phyloP scores from a whole-genome alignment of 2,888 invertebrate genomes.

The Eledone cirrhosa region DNA sequence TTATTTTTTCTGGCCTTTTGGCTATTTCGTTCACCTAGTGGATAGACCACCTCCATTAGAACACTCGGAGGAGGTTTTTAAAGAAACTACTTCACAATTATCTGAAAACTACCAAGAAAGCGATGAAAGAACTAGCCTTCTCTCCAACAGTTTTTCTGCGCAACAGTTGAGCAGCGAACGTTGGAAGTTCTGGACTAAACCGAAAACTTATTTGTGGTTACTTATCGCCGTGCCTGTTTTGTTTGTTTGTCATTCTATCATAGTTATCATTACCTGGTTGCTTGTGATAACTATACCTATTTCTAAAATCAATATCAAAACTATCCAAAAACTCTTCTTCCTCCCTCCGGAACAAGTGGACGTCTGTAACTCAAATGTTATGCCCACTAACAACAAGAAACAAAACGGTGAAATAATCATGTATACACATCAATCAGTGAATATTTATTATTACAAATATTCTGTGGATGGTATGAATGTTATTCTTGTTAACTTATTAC shows the following conservation, averaged over 20 bases:
- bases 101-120: background rate
- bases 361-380: conserved; percentile 45
- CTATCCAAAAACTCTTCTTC: conserved; percentile 54
- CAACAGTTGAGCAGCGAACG: conserved; percentile 18
- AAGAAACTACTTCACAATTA: background rate
- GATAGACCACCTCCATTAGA: conserved; percentile 13
- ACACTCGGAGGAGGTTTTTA: background rate
- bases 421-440: conserved; percentile 60
- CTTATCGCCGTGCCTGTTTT: conserved; percentile 54
- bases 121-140: background rate
- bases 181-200: conserved; percentile 39
- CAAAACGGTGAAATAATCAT: conserved; percentile 57
- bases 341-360: conserved; percentile 53
- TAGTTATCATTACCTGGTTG: conserved; percentile 54
- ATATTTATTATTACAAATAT: conserved; percentile 63
- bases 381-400: background rate
- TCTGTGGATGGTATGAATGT: conserved; percentile 63
- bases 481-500: conserved; percentile 58
- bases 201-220: conserved; percentile 56
- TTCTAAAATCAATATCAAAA: conserved; percentile 59
- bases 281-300: conserved; percentile 60
- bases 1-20: conserved; percentile 64
- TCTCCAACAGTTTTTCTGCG: background rate
- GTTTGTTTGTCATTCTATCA: conserved; percentile 46
- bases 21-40: conserved; percentile 61